Evolutionary conservation across 2,888 invertebrate genomes (phyloP).

Genomic region (Crepidodera aurea): DNA sequence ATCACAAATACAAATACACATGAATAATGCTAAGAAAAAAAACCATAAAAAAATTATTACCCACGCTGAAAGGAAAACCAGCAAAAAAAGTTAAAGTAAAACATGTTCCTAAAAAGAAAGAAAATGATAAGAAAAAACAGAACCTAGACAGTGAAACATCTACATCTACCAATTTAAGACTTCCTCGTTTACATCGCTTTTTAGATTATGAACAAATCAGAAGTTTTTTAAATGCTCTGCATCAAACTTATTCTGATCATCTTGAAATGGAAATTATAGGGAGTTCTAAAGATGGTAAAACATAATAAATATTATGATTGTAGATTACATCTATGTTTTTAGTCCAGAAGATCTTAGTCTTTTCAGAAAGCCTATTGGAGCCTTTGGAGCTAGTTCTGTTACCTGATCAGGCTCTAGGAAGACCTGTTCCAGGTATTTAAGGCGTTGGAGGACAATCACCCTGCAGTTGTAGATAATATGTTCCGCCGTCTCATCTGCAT

Average conservation of each 20-base stretch:
- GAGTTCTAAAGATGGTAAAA: slow-evolving; percentile 6
- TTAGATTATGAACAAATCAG: slow-evolving; percentile 2
- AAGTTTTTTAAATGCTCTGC: not conserved
- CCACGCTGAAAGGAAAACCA: not conserved
- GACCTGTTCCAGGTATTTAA: no score
- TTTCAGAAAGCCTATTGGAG: no score
- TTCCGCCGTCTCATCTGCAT: no score
- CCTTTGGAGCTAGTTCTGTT: no score
- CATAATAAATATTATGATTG: not conserved
- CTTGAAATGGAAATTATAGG: slow-evolving; percentile 14
- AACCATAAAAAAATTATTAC: not conserved
- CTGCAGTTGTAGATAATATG: no score
- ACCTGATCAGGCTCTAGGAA: no score
- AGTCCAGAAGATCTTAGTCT: no score
- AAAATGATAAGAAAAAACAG: not conserved
- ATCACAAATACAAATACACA: not conserved
- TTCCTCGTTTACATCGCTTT: not conserved
- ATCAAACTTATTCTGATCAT: not conserved
- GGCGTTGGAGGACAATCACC: no score
- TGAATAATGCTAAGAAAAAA: not conserved
- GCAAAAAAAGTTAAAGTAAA: not conserved
- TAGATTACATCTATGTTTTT: no score
- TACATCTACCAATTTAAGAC: not conserved
- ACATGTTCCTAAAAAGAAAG: not conserved
- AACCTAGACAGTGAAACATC: not conserved